Evolutionary conservation across 2,113 vertebrate genomes (phyloP).

Genomic region (Hippopotamus amphibius): DNA sequence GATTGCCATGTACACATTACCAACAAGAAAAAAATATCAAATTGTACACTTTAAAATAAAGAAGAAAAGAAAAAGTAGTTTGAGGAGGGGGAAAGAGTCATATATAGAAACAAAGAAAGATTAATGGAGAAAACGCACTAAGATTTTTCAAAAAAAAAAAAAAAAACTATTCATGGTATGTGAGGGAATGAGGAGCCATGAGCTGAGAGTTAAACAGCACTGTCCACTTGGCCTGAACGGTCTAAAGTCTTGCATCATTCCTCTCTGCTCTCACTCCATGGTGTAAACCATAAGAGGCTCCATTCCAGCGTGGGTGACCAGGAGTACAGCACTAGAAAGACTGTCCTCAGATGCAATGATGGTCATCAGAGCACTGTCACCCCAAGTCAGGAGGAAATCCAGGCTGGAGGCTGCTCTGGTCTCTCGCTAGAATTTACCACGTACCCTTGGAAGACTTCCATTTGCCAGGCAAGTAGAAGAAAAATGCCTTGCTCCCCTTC

Average conservation of each 20-base stretch:
- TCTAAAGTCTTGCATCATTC: background rate
- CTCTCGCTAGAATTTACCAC: background rate
- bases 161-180: accelerated
- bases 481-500: background rate
- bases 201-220: background rate
- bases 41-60: too few species aligned
- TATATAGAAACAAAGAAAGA: background rate
- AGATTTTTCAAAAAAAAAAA: background rate
- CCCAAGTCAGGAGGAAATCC: background rate
- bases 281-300: accelerated
- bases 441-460: background rate
- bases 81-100: too few species aligned
- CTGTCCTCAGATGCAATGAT: too few species aligned
- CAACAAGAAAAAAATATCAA: too few species aligned
- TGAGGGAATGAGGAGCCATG: background rate
- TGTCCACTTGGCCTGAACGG: background rate
- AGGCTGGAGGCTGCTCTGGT: background rate
- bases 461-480: background rate
- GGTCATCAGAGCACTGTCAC: background rate
- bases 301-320: background rate
- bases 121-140: too few species aligned
- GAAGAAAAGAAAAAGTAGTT: background rate
- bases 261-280: background rate
- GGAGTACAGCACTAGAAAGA: background rate
- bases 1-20: too few species aligned